Evolutionary conservation across 2,888 invertebrate species (phyloP), one percentile per base, ranked within the genome.

Genomic region (Pachymerium ferrugineum): DNA sequence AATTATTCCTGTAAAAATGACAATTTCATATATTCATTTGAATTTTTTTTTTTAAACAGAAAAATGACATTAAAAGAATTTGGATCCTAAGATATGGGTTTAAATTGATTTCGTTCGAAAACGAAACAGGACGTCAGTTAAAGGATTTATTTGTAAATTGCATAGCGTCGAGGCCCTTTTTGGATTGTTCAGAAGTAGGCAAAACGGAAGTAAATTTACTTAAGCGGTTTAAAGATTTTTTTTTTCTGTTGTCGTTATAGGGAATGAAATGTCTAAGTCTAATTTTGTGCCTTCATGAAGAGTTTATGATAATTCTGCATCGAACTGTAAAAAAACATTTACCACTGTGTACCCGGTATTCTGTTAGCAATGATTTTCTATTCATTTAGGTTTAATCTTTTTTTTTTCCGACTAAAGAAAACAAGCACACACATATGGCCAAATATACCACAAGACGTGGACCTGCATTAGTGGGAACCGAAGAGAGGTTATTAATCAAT

Each of bases 21-120:
- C 10, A 35, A 35, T 35, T 2, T 35, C 3, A 35, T 2, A 1
- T 35, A 14, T 35, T 62, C 1, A 19, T 54, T 54, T 54, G 14
- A 54, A 8, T 67, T 67, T 67, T 33, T 33, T 33, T 33, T 33
- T 33, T 33, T 38, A 8, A 38, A 38, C 0, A 67, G 67, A 67
- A 67, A 28, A n/a, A 14, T 67, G 67, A 67, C 28, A 67, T 67
- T 16, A 67, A 67, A 67, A 67, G 67, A 67, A n/a, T 67, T 19
- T 67, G 22, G 67, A 67, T 16, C 22, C 19, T 67, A 16, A 67
- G 28, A 8, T 19, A 38, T 5, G 38, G 16, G 12, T 38, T 38
- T 38, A 38, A 38, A 16, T 38, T 12, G 16, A 38, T 38, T 38
- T 38, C 38, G 4, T 8, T 10, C 3, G n/a, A 8, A 38, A 10